Percentiles rank a stretch among this genome's conserved stretches.
These are phyloP conservation scores for Lutraria lutraria DNA, from an alignment of 2,888 invertebrate species.

Conservation along the genomic window DNA sequence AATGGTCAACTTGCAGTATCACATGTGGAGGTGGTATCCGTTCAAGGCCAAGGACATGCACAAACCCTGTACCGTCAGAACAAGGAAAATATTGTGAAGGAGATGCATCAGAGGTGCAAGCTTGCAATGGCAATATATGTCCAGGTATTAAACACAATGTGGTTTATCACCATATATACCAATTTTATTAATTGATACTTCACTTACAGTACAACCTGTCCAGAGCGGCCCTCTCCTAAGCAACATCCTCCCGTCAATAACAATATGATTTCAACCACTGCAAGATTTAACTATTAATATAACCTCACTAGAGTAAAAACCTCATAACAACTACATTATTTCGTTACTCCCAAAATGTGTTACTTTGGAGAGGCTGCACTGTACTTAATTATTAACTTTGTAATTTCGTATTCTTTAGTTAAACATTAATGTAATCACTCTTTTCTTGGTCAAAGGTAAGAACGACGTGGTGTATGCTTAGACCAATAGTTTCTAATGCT, in stretches of 20 bases:
- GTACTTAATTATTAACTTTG: too few species aligned
- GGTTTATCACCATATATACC: too few species aligned
- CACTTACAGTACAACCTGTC: too few species aligned
- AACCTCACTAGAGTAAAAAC: too few species aligned
- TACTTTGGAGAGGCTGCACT: too few species aligned
- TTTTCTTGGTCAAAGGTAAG: background rate
- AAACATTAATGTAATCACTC: background rate
- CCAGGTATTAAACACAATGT: background rate
- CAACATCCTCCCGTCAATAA: too few species aligned
- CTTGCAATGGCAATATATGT: background rate
- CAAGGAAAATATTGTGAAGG: background rate
- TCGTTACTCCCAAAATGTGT: too few species aligned
- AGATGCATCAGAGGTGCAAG: background rate
- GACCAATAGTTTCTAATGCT: background rate
- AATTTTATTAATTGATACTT: too few species aligned
- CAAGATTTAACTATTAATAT: too few species aligned
- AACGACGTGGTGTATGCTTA: background rate
- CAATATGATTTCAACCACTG: too few species aligned
- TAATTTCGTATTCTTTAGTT: background rate
- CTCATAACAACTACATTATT: too few species aligned
- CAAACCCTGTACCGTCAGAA: background rate
- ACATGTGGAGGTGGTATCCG: slow-evolving; percentile 23
- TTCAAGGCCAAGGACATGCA: slow-evolving; percentile 6
- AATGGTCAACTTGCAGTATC: background rate
- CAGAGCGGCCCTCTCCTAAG: too few species aligned